Evolutionary conservation across 2,888 invertebrate genomes (phyloP).

Genomic region (Parapristionchus giblindavisi): DNA sequence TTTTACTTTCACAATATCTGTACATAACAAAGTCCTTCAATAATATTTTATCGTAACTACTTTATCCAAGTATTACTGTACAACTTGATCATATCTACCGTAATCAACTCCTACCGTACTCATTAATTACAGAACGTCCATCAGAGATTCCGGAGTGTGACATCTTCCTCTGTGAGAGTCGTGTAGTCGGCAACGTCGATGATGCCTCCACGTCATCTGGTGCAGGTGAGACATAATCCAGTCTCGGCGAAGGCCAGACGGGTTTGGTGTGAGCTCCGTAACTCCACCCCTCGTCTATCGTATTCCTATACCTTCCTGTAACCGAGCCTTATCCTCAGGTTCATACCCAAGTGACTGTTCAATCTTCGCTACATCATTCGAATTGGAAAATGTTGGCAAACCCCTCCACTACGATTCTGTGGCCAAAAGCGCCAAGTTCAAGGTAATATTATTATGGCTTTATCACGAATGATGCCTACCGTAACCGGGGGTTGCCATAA

Average conservation of each 20-base stretch:
- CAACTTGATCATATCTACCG: no score
- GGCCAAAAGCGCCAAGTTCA: conserved; percentile 41
- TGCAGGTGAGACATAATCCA: no score
- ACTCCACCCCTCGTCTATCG: neutral
- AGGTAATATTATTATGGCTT: no score
- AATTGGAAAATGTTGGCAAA: neutral
- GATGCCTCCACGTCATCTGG: conserved; percentile 3
- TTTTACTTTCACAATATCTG: no score
- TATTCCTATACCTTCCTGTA: neutral
- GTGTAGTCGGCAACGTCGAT: conserved; percentile 51
- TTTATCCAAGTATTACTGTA: no score
- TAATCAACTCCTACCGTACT: no score
- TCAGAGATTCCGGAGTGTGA: conserved; percentile 93
- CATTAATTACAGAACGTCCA: conserved; percentile 83
- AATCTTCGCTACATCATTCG: neutral
- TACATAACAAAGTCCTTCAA: no score
- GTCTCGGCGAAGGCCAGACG: no score
- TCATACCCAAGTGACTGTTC: conserved; percentile 11
- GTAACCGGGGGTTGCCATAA: no score
- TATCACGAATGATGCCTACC: no score
- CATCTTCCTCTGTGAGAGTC: conserved; percentile 78
- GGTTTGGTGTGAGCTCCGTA: neutral
- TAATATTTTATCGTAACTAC: no score
- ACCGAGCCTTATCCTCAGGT: neutral
- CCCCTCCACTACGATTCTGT: conserved; percentile 43